Evolutionary conservation across 2,113 vertebrate genomes (phyloP).

Genomic region (Dipodomys stephensi): DNA sequence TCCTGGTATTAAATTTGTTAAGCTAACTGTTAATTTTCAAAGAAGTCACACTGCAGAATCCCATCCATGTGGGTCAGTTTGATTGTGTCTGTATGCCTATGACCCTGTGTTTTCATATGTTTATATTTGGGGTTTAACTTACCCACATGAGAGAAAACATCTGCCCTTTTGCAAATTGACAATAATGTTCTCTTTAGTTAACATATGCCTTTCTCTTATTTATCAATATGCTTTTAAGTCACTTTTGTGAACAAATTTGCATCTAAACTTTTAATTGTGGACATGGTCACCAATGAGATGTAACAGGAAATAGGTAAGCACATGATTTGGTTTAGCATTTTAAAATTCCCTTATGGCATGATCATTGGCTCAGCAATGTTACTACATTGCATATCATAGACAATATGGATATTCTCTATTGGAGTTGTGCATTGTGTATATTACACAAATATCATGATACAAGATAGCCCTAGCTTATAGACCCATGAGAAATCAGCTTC

Average conservation of each 20-base stretch:
- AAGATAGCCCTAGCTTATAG: background rate
- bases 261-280: background rate
- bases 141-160: too few relatives aligned
- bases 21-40: too few relatives aligned
- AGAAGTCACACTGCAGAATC: too few relatives aligned
- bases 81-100: too few relatives aligned
- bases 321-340: slow-evolving; percentile 23
- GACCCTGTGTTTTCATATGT: too few relatives aligned
- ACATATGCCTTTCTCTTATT: background rate
- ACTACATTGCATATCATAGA: background rate
- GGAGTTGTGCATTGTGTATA: background rate
- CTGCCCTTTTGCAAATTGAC: background rate
- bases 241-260: slow-evolving; percentile 20
- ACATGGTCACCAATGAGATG: background rate
- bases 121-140: too few relatives aligned
- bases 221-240: background rate
- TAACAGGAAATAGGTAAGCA: slow-evolving; percentile 6
- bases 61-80: too few relatives aligned
- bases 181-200: background rate
- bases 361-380: background rate
- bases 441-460: background rate
- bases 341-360: background rate
- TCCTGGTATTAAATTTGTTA: too few relatives aligned
- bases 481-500: background rate
- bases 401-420: background rate